Percentiles rank a stretch among this genome's conserved stretches.
Evolutionary conservation across 2,888 invertebrate genomes (phyloP).

Genomic region (Mimumesa dahlbomi): DNA sequence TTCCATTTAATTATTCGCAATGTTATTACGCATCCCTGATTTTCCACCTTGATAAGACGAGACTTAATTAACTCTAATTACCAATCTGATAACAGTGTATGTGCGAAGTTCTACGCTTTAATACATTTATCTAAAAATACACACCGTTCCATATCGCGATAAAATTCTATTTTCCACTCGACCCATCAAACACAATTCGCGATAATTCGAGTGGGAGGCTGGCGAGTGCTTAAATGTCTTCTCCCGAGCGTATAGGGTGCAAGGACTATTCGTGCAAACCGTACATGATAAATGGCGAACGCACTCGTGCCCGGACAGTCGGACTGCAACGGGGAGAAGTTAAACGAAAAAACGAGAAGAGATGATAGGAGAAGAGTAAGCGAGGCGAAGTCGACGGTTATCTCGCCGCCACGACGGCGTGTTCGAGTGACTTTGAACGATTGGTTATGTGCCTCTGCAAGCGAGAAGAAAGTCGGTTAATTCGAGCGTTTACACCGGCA

Average conservation of each 20-base stretch:
- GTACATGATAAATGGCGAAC: conserved; percentile 52
- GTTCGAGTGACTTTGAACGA: conserved; percentile 54
- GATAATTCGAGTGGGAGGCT: no score
- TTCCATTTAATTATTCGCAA: no score
- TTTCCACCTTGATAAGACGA: no score
- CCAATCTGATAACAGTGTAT: no score
- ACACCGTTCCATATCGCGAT: no score
- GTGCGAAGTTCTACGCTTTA: no score
- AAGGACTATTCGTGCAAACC: conserved; percentile 25
- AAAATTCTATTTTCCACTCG: no score
- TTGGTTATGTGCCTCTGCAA: conserved; percentile 28
- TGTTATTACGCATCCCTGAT: no score
- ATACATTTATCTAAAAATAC: no score
- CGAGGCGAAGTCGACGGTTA: conserved; percentile 38
- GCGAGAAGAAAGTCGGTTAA: conserved; percentile 36
- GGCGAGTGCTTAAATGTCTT: no score
- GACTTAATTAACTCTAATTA: no score
- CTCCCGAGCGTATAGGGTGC: background rate
- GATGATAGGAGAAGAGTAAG: conserved; percentile 29
- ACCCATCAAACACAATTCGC: no score
- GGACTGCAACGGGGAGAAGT: conserved; percentile 15
- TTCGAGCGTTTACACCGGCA: conserved; percentile 5
- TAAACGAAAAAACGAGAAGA: conserved; percentile 25
- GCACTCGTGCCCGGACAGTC: conserved; percentile 37
- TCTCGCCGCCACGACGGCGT: conserved; percentile 32